Conservation (phyloP, 2,888 invertebrate genomes). For the Idaea biselata region DNA sequence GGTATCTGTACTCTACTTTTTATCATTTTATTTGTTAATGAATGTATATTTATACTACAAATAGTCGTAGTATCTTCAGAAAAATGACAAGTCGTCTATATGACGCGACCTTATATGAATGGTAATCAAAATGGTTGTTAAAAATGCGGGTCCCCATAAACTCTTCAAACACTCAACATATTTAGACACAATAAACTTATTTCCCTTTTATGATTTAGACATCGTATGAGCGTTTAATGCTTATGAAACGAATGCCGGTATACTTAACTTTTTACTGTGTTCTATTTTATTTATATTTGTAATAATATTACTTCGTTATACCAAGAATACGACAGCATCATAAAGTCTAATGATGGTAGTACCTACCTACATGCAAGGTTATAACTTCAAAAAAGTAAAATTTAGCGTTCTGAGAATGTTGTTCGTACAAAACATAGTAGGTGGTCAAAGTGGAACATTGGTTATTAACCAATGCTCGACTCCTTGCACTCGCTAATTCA, state of each 20-base stretch:
- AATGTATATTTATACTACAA: neutral
- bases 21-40: slow-evolving; percentile 10
- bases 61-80: neutral
- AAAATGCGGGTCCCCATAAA: slow-evolving; percentile 27
- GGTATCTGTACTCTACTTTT: neutral
- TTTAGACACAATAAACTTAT: slow-evolving; percentile 30
- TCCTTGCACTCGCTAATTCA: slow-evolving; percentile 64
- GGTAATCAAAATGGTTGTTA: slow-evolving; percentile 12
- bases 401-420: neutral
- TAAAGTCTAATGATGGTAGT: neutral
- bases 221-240: slow-evolving; percentile 18
- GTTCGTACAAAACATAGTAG: slow-evolving; percentile 23
- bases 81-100: neutral
- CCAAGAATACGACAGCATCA: neutral
- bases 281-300: neutral
- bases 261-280: neutral
- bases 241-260: neutral
- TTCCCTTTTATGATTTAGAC: slow-evolving; percentile 30
- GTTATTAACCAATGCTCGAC: slow-evolving; percentile 51
- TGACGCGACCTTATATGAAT: slow-evolving; percentile 3
- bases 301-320: neutral
- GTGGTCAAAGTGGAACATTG: slow-evolving; percentile 36
- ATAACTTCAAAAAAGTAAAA: neutral
- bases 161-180: slow-evolving; percentile 27
- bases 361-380: neutral